Conservation (phyloP, 2,113 vertebrate genomes). For the Rhynchomys soricoides region DNA sequence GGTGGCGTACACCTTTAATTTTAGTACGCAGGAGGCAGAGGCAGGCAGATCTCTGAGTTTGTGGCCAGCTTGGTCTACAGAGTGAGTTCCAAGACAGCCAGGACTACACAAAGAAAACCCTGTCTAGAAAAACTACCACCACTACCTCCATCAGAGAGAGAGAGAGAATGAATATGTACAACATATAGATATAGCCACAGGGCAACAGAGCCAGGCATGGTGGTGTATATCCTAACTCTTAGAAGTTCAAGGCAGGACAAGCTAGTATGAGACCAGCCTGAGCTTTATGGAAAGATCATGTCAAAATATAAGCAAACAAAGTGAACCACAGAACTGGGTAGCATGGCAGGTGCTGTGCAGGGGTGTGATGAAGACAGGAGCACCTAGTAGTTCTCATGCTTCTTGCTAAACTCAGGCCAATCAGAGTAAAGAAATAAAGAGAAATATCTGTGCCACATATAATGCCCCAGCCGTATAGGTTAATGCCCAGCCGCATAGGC, state of each 20-base stretch:
- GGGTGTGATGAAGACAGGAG: neutral
- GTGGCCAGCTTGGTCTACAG: neutral
- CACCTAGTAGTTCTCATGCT: neutral
- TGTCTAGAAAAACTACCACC: neutral
- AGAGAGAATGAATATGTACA: neutral
- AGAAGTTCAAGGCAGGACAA: neutral
- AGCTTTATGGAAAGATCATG: neutral
- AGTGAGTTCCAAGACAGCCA: neutral
- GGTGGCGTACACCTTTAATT: too few relatives aligned
- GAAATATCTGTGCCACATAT: neutral
- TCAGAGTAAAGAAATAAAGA: slow-evolving; percentile 16
- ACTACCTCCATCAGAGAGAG: too few relatives aligned
- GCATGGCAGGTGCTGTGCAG: too few relatives aligned
- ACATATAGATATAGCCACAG: neutral
- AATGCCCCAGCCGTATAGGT: neutral
- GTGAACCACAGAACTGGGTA: neutral
- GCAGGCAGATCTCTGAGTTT: neutral
- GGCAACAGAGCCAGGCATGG: neutral
- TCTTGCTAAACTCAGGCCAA: slow-evolving; percentile 13
- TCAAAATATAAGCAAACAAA: neutral
- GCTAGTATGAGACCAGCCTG: neutral
- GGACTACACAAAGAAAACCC: neutral
- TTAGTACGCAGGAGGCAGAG: neutral
- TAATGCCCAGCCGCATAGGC: neutral
- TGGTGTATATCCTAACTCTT: neutral